Evolutionary conservation across 1,140 invertebrate genomes (phyloP).

Genomic region (Apocrypta bakeri): DNA sequence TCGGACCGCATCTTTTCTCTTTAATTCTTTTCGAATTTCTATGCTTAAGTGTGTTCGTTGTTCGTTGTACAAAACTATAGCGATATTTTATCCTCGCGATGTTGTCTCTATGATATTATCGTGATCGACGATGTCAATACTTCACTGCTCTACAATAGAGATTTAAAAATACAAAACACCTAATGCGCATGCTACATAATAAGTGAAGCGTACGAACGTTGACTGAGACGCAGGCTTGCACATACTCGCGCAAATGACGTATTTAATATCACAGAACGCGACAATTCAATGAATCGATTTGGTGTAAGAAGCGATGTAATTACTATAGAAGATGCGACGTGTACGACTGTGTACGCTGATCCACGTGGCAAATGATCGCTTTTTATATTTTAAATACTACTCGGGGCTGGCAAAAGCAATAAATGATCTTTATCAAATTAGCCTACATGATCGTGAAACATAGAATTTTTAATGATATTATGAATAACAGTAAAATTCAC

Average conservation of each 20-base stretch:
- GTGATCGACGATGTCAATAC: neutral
- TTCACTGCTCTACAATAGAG: neutral
- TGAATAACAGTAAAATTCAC: too few species aligned
- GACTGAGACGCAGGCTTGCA: neutral
- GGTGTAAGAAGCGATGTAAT: slow-evolving; percentile 7
- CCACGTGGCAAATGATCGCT: neutral
- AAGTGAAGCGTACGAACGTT: slow-evolving; percentile 1
- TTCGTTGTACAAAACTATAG: slow-evolving; percentile 32
- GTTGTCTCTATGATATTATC: slow-evolving; percentile 1
- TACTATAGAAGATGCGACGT: neutral
- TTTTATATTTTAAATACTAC: slow-evolving; percentile 16
- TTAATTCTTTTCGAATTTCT: neutral
- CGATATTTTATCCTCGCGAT: neutral
- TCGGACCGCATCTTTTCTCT: neutral
- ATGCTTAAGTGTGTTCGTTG: slow-evolving; percentile 1
- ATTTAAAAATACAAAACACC: slow-evolving; percentile 21
- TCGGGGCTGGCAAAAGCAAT: neutral
- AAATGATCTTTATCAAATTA: neutral
- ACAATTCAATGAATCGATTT: slow-evolving; percentile 30
- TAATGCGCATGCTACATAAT: neutral
- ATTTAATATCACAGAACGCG: slow-evolving; percentile 41
- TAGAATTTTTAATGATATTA: slow-evolving; percentile 20
- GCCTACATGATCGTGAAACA: neutral
- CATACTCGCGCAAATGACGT: slow-evolving; percentile 3
- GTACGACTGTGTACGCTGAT: neutral